Conservation (phyloP, 2,888 invertebrate species). For the Leptogaster cylindrica region DNA sequence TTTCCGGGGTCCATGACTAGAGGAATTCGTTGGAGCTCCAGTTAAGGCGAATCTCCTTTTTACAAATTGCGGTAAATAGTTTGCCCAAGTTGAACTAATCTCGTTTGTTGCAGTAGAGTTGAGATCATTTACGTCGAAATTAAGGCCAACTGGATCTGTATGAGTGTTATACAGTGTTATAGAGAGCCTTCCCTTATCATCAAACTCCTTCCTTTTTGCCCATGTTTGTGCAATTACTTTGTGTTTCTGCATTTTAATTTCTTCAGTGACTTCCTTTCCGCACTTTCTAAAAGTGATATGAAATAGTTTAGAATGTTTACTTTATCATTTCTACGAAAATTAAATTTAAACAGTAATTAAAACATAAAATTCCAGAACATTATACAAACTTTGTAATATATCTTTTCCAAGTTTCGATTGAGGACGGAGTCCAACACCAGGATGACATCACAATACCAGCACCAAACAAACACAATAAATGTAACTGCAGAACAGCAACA, state of each 20-base stretch:
- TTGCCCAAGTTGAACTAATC: constrained; percentile 90
- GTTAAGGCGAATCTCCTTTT: constrained; percentile 83
- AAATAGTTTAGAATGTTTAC: neutral
- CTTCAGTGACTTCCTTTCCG: constrained; percentile 72
- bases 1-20: constrained; percentile 66
- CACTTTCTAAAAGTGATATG: constrained; percentile 67
- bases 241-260: constrained; percentile 81
- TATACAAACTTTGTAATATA: constrained; percentile 76
- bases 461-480: constrained; percentile 82
- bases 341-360: no score
- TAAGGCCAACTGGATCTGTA: constrained; percentile 87
- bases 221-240: constrained; percentile 91
- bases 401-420: constrained; percentile 83
- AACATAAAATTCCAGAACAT: neutral
- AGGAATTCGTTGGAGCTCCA: constrained; percentile 63
- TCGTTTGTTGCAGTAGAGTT: constrained; percentile 81
- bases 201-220: constrained; percentile 83
- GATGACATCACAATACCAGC: constrained; percentile 88
- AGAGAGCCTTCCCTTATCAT: constrained; percentile 82
- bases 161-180: constrained; percentile 86
- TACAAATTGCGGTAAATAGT: constrained; percentile 85
- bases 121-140: constrained; percentile 68
- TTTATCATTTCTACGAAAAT: no score
- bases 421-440: constrained; percentile 92
- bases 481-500: constrained; percentile 80